These are phyloP conservation scores for Heliopora coerulea DNA, from an alignment of 92 coral and sea anemone genomes.

Conservation along the genomic window DNA sequence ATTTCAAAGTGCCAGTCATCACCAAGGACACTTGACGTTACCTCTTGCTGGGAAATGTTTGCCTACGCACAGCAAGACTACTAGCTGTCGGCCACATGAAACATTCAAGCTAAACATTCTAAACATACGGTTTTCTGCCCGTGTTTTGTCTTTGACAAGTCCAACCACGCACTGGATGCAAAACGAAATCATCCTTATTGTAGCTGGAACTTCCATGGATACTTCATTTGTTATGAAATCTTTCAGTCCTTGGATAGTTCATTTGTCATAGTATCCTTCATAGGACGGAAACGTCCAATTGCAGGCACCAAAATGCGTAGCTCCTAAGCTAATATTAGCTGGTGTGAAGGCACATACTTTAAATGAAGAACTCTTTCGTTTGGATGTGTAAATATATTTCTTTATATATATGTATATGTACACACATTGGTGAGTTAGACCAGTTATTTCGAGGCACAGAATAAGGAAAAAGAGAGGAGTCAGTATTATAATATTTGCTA, in stretches of 20 bases:
- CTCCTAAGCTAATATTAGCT: not conserved
- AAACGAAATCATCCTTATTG: constrained; percentile 36
- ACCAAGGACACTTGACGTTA: constrained; percentile 30
- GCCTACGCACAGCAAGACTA: constrained; percentile 37
- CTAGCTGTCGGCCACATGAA: constrained; percentile 29
- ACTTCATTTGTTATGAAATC: too few relatives aligned
- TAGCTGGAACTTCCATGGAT: constrained; percentile 42
- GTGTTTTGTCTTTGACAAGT: constrained; percentile 14
- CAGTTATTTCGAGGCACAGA: too few relatives aligned
- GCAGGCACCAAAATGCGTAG: constrained; percentile 29
- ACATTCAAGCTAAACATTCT: not conserved
- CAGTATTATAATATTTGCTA: too few relatives aligned
- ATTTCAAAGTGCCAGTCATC: constrained; percentile 12
- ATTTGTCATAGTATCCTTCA: too few relatives aligned
- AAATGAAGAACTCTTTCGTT: too few relatives aligned
- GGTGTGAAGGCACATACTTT: too few relatives aligned
- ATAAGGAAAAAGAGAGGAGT: too few relatives aligned
- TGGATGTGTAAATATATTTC: too few relatives aligned
- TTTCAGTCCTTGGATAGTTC: too few relatives aligned
- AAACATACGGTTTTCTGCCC: constrained; percentile 23
- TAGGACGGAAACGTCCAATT: constrained; percentile 27
- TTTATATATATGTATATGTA: too few relatives aligned
- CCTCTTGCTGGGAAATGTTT: constrained; percentile 37
- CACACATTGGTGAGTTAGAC: too few relatives aligned
- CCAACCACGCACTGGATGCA: constrained; percentile 37